These are phyloP conservation scores for Nephrotoma flavescens DNA, from an alignment of 2,888 invertebrate genomes.

Conservation along the genomic window DNA sequence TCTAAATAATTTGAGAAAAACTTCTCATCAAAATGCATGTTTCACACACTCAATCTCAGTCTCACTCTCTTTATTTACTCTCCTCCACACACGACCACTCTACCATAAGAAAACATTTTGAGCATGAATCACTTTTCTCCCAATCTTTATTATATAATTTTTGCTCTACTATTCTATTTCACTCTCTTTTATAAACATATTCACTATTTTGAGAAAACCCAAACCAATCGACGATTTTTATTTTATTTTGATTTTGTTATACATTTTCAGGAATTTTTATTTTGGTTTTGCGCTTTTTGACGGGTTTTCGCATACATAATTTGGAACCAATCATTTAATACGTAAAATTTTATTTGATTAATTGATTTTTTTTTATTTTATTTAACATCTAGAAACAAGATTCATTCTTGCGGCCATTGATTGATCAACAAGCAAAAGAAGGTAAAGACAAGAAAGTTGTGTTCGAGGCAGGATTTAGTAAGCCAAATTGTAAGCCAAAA, in stretches of 20 bases:
- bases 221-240: not conserved
- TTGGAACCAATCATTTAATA: not conserved
- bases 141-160: not conserved
- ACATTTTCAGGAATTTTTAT: not conserved
- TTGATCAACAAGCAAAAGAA: constrained; percentile 88
- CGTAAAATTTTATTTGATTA: not conserved
- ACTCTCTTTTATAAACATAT: not conserved
- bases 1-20: not conserved
- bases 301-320: not conserved
- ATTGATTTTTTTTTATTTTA: not conserved
- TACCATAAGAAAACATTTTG: not conserved
- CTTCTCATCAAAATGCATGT: not conserved
- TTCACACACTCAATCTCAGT: not conserved
- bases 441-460: constrained; percentile 90
- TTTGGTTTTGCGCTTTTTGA: not conserved
- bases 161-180: not conserved
- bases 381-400: constrained; percentile 66
- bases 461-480: constrained; percentile 91
- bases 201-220: not conserved
- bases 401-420: constrained; percentile 82
- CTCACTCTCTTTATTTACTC: not conserved
- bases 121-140: not conserved
- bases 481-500: constrained; percentile 86
- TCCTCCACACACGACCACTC: not conserved
- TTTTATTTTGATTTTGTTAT: not conserved